Evolutionary conservation across 2,113 vertebrate genomes (phyloP), one percentile per base, ranked within the genome.

Genomic region (Phrynosoma platyrhinos): DNA sequence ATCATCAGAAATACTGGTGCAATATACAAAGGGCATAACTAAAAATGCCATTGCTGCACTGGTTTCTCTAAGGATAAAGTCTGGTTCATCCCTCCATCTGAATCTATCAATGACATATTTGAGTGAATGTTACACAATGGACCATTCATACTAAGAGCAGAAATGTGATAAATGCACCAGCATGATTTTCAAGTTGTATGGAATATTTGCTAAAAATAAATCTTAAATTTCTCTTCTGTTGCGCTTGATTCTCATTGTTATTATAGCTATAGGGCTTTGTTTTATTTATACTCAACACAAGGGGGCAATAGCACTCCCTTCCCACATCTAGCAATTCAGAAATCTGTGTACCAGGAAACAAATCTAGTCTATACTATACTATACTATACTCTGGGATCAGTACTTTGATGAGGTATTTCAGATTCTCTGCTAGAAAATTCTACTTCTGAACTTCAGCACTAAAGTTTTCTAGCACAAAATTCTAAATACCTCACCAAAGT

Each of bases 281-380:
- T 86, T 86, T 52, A 78, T 21, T 75, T 86, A 32, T 71, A 18
- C 21, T 2, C 85, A 79, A 87, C 92, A 90, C 79, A 76, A 79
- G 82, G 88, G 71, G 82, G 78, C 93, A 87, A 87, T 53, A 78
- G n/a, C n/a, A 75, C 27, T 87, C 36, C 74, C 87, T 90, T 64
- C 64, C 47, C n/a, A 71, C 5, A 25, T 30, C 58, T 42, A 27
- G 47, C 1, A 2, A 32, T 87, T 0, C 0, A 66, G 68, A 86
- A 58, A 69, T 36, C 21, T 71, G 32, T 2, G n/a, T 1, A 55
- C 18, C 27, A 9, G 75, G 14, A 79, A 89, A 79, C 25, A 79
- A 83, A 16, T 62, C 13, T 18, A 62, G 14, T 16, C 18, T 62
- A 47, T 16, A 62, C 13, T 62, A 62, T 62, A 62, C 16, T 47